These are phyloP conservation scores for Apodemus agrarius DNA, from an alignment of 2,797 vertebrate species.

Conservation along the genomic window DNA sequence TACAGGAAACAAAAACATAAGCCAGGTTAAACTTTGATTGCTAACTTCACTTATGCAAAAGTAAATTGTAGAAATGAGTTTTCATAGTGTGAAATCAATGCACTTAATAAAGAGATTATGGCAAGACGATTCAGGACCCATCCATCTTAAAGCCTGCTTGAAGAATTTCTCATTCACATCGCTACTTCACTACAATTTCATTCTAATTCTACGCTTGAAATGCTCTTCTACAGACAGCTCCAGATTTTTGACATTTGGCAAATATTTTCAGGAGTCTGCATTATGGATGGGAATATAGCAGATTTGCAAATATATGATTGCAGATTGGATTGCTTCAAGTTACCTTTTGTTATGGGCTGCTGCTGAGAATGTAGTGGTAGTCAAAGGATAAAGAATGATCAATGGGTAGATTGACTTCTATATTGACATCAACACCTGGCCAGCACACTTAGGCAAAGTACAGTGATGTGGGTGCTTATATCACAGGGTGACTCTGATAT, in stretches of 20 bases:
- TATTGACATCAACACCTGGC: neutral
- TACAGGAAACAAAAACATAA: neutral
- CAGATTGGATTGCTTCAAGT: neutral
- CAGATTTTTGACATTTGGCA: neutral
- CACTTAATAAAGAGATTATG: conserved; percentile 46
- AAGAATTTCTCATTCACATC: neutral
- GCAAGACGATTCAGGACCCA: conserved; percentile 9
- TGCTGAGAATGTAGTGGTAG: neutral
- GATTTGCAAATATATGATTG: neutral
- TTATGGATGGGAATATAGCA: neutral
- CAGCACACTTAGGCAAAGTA: neutral
- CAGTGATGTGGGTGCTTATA: neutral
- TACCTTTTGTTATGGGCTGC: neutral
- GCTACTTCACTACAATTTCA: conserved; percentile 13
- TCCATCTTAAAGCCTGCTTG: conserved; percentile 29
- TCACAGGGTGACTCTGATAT: neutral
- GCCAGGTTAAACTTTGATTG: conserved; percentile 7
- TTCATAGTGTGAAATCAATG: conserved; percentile 38
- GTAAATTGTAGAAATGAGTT: conserved; percentile 40
- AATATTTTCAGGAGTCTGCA: conserved; percentile 44
- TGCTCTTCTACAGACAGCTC: neutral
- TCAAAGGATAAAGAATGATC: neutral
- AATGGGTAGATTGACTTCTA: neutral
- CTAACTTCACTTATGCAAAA: conserved; percentile 33
- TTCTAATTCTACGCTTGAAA: neutral